These are phyloP conservation scores for Adelphocoris suturalis DNA, from an alignment of 2,888 invertebrate species.

Conservation along the genomic window DNA sequence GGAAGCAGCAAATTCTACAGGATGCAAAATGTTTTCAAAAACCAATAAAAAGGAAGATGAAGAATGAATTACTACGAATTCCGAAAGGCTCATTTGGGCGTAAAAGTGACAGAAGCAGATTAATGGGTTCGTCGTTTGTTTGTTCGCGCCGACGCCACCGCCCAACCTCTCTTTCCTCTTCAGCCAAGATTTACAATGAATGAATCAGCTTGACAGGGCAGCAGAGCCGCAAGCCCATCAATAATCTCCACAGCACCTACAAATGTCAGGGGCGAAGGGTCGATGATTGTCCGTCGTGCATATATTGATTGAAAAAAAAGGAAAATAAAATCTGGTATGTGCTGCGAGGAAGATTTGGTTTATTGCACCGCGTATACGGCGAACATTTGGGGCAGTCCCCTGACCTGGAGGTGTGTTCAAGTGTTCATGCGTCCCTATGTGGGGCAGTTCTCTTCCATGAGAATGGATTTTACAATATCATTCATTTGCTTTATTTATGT, in stretches of 20 bases:
- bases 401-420: too few species aligned
- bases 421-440: too few species aligned
- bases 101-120: slow-evolving; percentile 48
- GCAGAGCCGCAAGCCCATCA: slow-evolving; percentile 56
- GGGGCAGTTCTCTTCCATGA: too few species aligned
- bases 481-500: too few species aligned
- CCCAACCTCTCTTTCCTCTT: neutral
- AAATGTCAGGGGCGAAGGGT: slow-evolving; percentile 36
- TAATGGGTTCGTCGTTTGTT: slow-evolving; percentile 59
- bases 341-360: too few species aligned
- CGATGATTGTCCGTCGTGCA: neutral
- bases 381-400: too few species aligned
- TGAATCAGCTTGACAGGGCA: slow-evolving; percentile 43
- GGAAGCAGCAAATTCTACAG: too few species aligned
- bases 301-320: neutral
- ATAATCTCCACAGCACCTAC: neutral
- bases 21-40: too few species aligned
- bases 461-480: too few species aligned
- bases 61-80: slow-evolving; percentile 18
- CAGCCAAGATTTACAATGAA: slow-evolving; percentile 51
- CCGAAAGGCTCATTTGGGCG: slow-evolving; percentile 31
- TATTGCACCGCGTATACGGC: too few species aligned
- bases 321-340: too few species aligned
- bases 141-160: neutral
- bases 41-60: neutral